These are phyloP conservation scores for Hedychridium roseum DNA, from an alignment of 2,888 invertebrate species.

Conservation along the genomic window DNA sequence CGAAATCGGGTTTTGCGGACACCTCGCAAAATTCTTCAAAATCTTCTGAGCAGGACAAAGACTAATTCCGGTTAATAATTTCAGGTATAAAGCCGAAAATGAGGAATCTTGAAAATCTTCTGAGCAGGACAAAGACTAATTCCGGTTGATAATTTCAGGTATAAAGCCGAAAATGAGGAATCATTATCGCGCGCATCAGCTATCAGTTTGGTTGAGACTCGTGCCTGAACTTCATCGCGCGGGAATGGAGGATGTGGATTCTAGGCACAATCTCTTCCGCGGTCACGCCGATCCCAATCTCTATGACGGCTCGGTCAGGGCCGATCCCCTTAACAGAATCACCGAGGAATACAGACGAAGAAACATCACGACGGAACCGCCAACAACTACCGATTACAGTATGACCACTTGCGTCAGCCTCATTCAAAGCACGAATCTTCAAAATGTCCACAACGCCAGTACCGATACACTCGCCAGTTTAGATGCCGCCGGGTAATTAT, in stretches of 20 bases:
- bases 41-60: no score
- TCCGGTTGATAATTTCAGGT: constrained; percentile 76
- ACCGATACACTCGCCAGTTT: constrained; percentile 81
- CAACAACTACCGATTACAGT: constrained; percentile 76
- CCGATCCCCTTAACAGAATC: constrained; percentile 79
- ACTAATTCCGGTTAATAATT: no score
- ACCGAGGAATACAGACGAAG: constrained; percentile 70
- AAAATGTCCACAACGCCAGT: constrained; percentile 71
- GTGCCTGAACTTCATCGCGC: constrained; percentile 90
- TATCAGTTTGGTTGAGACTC: constrained; percentile 93
- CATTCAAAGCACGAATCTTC: constrained; percentile 67
- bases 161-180: constrained; percentile 91
- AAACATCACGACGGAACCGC: constrained; percentile 70
- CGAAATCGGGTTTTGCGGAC: no score
- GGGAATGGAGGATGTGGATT: constrained; percentile 88
- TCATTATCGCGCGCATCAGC: constrained; percentile 93
- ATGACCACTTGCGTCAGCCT: constrained; percentile 78
- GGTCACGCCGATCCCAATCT: constrained; percentile 88
- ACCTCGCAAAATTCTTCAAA: no score
- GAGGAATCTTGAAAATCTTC: no score
- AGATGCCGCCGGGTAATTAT: constrained; percentile 74
- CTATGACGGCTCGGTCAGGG: constrained; percentile 88
- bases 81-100: constrained; percentile 89
- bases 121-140: no score
- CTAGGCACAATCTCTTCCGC: constrained; percentile 87